Conservation (phyloP, 2,888 invertebrate genomes). For the Nasonovia ribisnigri region DNA sequence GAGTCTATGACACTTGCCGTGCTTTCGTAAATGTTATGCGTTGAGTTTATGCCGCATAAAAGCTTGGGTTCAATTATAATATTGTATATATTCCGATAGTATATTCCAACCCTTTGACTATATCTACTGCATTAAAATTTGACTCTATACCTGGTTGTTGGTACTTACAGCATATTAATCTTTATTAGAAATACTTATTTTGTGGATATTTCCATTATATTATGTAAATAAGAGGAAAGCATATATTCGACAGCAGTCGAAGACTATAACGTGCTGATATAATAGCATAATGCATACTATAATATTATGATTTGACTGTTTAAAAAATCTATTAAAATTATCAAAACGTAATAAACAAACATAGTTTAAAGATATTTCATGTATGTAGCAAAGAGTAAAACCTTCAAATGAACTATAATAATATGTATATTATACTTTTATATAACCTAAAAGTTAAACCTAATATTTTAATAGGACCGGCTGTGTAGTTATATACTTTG, state of each 20-base stretch:
- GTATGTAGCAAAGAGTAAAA: neutral
- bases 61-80: neutral
- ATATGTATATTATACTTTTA: neutral
- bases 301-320: neutral
- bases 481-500: neutral
- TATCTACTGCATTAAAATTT: neutral
- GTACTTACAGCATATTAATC: neutral
- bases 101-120: neutral
- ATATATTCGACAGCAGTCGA: neutral
- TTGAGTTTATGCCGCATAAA: neutral
- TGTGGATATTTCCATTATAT: neutral
- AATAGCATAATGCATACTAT: neutral
- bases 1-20: neutral
- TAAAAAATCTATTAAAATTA: neutral
- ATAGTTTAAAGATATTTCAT: neutral
- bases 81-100: neutral
- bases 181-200: neutral
- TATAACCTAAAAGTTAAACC: neutral
- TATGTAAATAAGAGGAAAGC: neutral
- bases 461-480: neutral
- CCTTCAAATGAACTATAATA: neutral
- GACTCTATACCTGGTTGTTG: neutral
- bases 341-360: neutral
- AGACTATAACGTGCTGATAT: neutral
- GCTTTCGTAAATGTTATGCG: neutral